Base-by-base conservation (phyloP, 2,797 vertebrate genomes). In the Fratercula arctica region DNA sequence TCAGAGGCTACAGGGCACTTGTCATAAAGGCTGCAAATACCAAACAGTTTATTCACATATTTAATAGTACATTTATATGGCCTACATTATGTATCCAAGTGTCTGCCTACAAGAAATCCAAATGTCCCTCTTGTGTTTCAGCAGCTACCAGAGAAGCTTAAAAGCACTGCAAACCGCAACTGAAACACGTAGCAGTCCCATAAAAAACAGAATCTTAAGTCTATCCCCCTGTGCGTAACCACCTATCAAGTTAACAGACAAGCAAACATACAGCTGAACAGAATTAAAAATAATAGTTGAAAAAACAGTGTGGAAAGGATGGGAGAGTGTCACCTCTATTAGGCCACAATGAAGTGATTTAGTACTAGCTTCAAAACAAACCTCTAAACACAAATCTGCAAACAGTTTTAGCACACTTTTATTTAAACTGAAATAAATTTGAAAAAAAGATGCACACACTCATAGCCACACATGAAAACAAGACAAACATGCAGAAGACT, bases 111-210 rank as follows among this genome's bases (percentile, higher is more conserved):
- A 56, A 46, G 54, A 84, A 85, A 92, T 28, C 39, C 24, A 66
- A 80, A 72, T 1, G 3, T 29, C 29, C 46, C 56, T 54, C 4
- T 0, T 10, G 2, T 6, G 18, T 31, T 89, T 75, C 75, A 68
- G 33, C 56, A 77, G 59, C 39, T 68, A 35, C 11, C 50, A 70
- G 41, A 60, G n/a, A 76, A 92, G 26, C 25, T 69, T 31, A 69
- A 68, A 90, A 75, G 10, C 57, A 31, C 17, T 25, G 28, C 15
- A 68, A 64, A 77, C 57, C 69, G 54, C 53, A 93, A 17, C 21
- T 16, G 29, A 9, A 89, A 57, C 5, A 1, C 0, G 0, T 1
- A 60, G 20, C 5, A 66, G n/a, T 20, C n/a, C 39, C 39, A n/a
- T 29, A 46, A 75, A 77, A 59, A 5, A 0, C 18, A 54, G 33